Conservation (phyloP, 2,888 invertebrate species). For the Ganaspis brasiliensis region DNA sequence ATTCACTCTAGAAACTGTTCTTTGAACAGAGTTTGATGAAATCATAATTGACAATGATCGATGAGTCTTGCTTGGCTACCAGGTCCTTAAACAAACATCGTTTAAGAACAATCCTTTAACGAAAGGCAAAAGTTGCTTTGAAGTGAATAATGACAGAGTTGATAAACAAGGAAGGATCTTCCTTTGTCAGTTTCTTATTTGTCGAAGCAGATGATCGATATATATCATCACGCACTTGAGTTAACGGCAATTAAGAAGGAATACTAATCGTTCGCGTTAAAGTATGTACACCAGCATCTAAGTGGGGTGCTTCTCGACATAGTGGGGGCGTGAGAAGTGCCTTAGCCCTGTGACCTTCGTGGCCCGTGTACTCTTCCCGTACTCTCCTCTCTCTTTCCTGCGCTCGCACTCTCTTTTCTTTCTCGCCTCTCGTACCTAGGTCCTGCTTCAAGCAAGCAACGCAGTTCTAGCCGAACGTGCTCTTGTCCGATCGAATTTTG, state of each 20-base stretch:
- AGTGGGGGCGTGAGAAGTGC: constrained; percentile 80
- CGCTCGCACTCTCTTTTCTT: constrained; percentile 37
- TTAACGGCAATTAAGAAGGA: constrained; percentile 79
- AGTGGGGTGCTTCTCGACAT: constrained; percentile 77
- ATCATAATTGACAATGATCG: constrained; percentile 39
- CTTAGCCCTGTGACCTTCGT: constrained; percentile 79
- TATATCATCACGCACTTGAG: constrained; percentile 74
- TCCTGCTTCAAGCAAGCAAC: constrained; percentile 51
- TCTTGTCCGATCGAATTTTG: constrained; percentile 78
- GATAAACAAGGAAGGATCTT: constrained; percentile 18
- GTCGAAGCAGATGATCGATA: constrained; percentile 73
- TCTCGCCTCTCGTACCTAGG: constrained; percentile 31
- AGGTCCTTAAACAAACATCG: constrained; percentile 1
- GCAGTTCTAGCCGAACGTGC: constrained; percentile 66
- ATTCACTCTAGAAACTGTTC: constrained; percentile 44
- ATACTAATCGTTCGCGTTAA: constrained; percentile 78
- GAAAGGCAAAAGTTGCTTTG: neutral
- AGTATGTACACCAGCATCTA: constrained; percentile 74
- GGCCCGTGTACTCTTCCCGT: constrained; percentile 70
- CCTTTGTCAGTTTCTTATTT: constrained; percentile 34
- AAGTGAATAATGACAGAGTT: constrained; percentile 1
- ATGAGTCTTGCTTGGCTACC: neutral
- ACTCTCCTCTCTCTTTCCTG: constrained; percentile 30
- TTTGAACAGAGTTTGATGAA: constrained; percentile 8
- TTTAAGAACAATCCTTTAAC: neutral